A percentile compares a stretch with the other conserved stretches of the same genome.
These are phyloP conservation scores for Trachymyrmex septentrionalis DNA, from an alignment of 1,140 invertebrate genomes.

Conservation along the genomic window DNA sequence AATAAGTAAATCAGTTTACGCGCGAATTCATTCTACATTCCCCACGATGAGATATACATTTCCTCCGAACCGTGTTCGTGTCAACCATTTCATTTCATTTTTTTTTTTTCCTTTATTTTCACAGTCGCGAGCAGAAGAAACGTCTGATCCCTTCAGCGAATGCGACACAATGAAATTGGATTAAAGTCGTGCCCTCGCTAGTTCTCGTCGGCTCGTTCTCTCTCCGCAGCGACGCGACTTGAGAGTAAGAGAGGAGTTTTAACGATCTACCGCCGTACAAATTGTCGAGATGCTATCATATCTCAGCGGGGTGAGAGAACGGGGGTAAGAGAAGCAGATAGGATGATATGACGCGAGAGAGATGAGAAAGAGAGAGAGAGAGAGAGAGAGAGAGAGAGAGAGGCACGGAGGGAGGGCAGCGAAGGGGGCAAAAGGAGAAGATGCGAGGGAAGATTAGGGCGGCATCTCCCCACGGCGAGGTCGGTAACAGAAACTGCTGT, in stretches of 20 bases:
- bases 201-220: slow-evolving; percentile 20
- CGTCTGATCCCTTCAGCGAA: slow-evolving; percentile 43
- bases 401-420: slow-evolving; percentile 18
- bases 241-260: slow-evolving; percentile 76
- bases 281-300: slow-evolving; percentile 84
- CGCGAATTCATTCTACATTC: slow-evolving; percentile 32
- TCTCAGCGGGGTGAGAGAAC: slow-evolving; percentile 65
- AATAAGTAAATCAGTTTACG: slow-evolving; percentile 9
- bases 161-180: slow-evolving; percentile 84
- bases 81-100: not conserved
- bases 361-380: slow-evolving; percentile 21
- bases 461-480: slow-evolving; percentile 77
- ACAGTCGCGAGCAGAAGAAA: not conserved
- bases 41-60: slow-evolving; percentile 15
- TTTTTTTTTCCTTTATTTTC: slow-evolving; percentile 32
- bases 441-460: slow-evolving; percentile 82
- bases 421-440: slow-evolving; percentile 69
- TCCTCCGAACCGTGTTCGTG: slow-evolving; percentile 18
- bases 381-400: slow-evolving; percentile 19
- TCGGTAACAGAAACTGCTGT: slow-evolving; percentile 79
- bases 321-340: slow-evolving; percentile 59
- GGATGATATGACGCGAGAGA: slow-evolving; percentile 47
- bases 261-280: slow-evolving; percentile 84
- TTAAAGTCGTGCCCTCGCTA: slow-evolving; percentile 77
- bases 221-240: slow-evolving; percentile 72